A percentile compares a stretch with the other conserved stretches of the same genome.
Conservation (phyloP, 2,888 invertebrate species). For the Pardosa pseudoannulata region DNA sequence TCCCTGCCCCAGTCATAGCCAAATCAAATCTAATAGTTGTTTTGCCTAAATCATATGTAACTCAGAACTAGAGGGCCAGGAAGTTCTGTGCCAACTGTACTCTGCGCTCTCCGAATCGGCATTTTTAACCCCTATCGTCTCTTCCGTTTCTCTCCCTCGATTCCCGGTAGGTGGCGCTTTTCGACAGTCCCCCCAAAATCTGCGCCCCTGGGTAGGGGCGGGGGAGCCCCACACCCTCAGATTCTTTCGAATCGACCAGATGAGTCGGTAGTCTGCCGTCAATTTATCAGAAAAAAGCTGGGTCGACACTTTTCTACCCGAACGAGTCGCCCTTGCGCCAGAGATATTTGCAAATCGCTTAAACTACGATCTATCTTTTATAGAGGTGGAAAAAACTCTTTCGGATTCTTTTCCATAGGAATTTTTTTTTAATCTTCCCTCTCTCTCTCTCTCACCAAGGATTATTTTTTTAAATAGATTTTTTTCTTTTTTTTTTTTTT, state of each 20-base stretch:
- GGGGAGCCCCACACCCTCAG: conserved; percentile 18
- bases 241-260: conserved; percentile 48
- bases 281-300: conserved; percentile 71
- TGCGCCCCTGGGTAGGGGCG: conserved; percentile 13
- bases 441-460: conserved; percentile 27
- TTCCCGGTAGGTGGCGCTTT: conserved; percentile 40
- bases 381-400: conserved; percentile 48
- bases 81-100: no score
- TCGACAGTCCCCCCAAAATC: background rate
- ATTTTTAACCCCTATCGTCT: no score
- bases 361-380: conserved; percentile 72
- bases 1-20: no score
- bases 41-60: no score
- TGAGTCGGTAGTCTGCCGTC: conserved; percentile 63
- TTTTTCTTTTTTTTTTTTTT: no score
- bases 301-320: conserved; percentile 68
- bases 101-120: no score
- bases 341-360: conserved; percentile 73
- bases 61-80: no score
- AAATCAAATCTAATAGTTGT: no score
- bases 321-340: conserved; percentile 40
- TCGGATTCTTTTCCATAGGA: conserved; percentile 16
- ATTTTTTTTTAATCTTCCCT: conserved; percentile 26
- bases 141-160: background rate
- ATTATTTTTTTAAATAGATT: conserved; percentile 62